Base-by-base conservation (phyloP, 2,797 vertebrate genomes). In the Apogon talboti region DNA sequence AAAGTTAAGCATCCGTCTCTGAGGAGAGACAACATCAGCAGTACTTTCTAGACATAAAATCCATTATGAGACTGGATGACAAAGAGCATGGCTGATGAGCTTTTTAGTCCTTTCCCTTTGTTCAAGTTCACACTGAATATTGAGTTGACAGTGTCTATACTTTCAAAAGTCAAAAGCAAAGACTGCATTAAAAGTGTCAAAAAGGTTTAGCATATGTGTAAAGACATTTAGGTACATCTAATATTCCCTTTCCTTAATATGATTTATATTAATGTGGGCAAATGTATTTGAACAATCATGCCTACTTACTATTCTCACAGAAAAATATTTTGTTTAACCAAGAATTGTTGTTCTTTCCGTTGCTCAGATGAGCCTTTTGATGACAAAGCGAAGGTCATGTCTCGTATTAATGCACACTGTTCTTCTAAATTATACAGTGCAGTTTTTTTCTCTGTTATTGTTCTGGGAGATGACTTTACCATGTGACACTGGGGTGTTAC, bases 61-160 rank as follows among this genome's bases (percentile, higher is more conserved):
- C 70, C 66, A 78, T 79, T 69, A 82, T 63, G 66, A 76, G 51
- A 62, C 49, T 64, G 46, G 24, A 60, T 3, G 14, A 68, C 48
- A 62, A 64, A 42, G 71, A 78, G 56, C 67, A 62, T 85, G 79
- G 67, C 72, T 84, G 77, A 84, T 84, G 72, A 81, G 79, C 62
- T 68, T 74, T 21, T 81, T 38, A 56, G 44, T 62, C 74, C 18
- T 74, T 71, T 52, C 63, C 71, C 54, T 71, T 70, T 57, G 19
- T 47, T 68, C 40, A 30, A 21, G 55, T 48, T 35, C 43, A 40
- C 35, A 21, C 1, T 68, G 41, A 56, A 53, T 70, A 40, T 60
- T 51, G 49, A 46, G 41, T 52, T 63, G 37, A 44, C 14, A 21
- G 50, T 14, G 71, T 60, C 62, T 54, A 30, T 41, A 33, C 10